Base-by-base conservation (phyloP, 2,113 vertebrate species). In the Poicephalus gulielmi region DNA sequence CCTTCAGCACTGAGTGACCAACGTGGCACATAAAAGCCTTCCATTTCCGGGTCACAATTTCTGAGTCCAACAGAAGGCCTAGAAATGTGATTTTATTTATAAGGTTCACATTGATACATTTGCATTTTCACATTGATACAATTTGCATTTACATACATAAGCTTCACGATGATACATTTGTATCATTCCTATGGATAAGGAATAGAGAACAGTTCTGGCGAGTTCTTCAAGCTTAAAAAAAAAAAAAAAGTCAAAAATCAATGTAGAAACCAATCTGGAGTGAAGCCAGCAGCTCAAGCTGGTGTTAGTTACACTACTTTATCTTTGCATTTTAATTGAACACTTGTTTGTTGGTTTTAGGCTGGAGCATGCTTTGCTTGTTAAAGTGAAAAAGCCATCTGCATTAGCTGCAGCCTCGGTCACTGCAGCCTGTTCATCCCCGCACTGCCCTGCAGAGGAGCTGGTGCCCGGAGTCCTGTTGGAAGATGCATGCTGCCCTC, bases 361-460 rank as follows among this genome's bases (percentile, higher is more conserved):
- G 9, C 30, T 4, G 1, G 19, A 33, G 15, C 19, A 11, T 0
- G 5, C 12, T 31, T 2, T 2, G 35, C 46, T n/a, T 5, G 1
- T 1, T 2, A 8, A 1, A 20, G 35, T 1, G 4, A 7, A 12
- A 4, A 6, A 4, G 6, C 5, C 1, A 1, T 1, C 28, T 0
- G 33, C 44, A 10, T 7, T 0, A 14, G 37, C 84, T 2, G 62
- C 2, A 17, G 50, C 9, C 12, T 1, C 1, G 3, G 13, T 6
- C 43, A 3, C 18, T 3, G 13, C 47, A 37, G 59, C 7, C 16
- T 62, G 15, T 8, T 25, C n/a, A 37, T 62, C 15, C 59, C n/a
- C 1, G 7, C 59, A 12, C 23, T 27, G 24, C 35, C 13, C 57
- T 35, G 57, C 57, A 24, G 13, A 59, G 9, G 4, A 4, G 50